phyloP scores from a whole-genome alignment of 2,888 invertebrate species.

The Ischnura elegans region DNA sequence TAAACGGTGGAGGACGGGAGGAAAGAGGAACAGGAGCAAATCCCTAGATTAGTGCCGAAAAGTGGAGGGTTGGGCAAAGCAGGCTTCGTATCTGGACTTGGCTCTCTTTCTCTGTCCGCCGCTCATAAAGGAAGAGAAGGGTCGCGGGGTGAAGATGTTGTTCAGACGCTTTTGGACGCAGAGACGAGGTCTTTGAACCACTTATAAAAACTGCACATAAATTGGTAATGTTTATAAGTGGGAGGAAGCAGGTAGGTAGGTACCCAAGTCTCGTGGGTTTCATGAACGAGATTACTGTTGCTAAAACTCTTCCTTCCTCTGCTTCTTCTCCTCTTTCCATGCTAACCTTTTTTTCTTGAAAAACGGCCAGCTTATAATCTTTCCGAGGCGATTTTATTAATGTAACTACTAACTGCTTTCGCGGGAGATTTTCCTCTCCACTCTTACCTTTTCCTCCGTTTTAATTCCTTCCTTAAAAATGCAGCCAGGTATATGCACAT shows the following conservation, averaged over 20 bases:
- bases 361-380: constrained; percentile 17
- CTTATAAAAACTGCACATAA: constrained; percentile 62
- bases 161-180: constrained; percentile 19
- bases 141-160: neutral
- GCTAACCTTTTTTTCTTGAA: neutral
- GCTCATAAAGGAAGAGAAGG: neutral
- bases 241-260: constrained; percentile 40
- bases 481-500: neutral
- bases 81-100: constrained; percentile 3
- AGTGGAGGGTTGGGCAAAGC: constrained; percentile 2
- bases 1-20: neutral
- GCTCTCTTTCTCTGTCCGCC: no score
- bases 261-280: neutral
- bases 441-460: neutral
- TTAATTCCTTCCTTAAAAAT: constrained; percentile 21
- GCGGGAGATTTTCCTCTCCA: neutral
- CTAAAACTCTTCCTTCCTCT: no score
- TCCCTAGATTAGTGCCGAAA: neutral
- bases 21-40: neutral
- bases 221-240: constrained; percentile 55
- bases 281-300: constrained; percentile 1
- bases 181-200: constrained; percentile 45
- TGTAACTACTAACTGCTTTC: neutral
- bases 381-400: constrained; percentile 40
- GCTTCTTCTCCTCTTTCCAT: neutral